Evolutionary conservation across 2,888 invertebrate species (phyloP).

Genomic region (Drosophila gaucha): DNA sequence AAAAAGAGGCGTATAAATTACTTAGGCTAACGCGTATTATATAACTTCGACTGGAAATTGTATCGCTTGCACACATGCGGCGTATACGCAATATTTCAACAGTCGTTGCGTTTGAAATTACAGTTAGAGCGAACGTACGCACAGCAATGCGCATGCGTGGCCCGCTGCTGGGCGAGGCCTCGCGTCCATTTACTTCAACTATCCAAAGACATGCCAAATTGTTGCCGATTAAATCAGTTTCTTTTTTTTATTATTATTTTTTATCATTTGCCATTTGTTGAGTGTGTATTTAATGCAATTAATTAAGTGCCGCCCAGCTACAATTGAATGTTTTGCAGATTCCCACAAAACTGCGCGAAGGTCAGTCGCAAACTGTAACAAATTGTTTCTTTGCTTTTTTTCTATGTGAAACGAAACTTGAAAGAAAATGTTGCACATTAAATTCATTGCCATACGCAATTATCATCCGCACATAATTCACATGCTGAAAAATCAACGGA

Average conservation of each 20-base stretch:
- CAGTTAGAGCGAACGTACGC: slow-evolving; percentile 65
- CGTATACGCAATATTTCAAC: slow-evolving; percentile 76
- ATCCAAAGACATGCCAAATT: slow-evolving; percentile 52
- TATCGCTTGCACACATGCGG: slow-evolving; percentile 56
- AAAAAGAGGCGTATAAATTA: slow-evolving; percentile 68
- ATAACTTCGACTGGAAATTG: slow-evolving; percentile 65
- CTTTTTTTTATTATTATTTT: slow-evolving; percentile 15
- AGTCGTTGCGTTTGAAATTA: slow-evolving; percentile 68
- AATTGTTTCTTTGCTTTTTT: slow-evolving; percentile 19
- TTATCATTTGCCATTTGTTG: slow-evolving; percentile 6
- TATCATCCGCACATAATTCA: slow-evolving; percentile 63
- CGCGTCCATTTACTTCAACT: slow-evolving; percentile 11
- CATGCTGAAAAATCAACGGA: slow-evolving; percentile 63
- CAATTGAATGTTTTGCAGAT: slow-evolving; percentile 17
- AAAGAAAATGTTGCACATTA: slow-evolving; percentile 62
- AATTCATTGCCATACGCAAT: slow-evolving; percentile 74
- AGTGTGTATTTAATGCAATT: slow-evolving; percentile 54
- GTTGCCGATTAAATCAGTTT: slow-evolving; percentile 31
- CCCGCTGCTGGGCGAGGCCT: slow-evolving; percentile 36
- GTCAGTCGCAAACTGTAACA: slow-evolving; percentile 53
- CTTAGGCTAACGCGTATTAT: slow-evolving; percentile 45
- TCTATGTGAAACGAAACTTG: slow-evolving; percentile 27
- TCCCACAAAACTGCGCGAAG: slow-evolving; percentile 37
- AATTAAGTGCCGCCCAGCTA: slow-evolving; percentile 41
- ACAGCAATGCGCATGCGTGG: slow-evolving; percentile 67